Evolutionary conservation across 2,113 vertebrate genomes (phyloP), one percentile per base, ranked within the genome.

Genomic region (Mugil cephalus): DNA sequence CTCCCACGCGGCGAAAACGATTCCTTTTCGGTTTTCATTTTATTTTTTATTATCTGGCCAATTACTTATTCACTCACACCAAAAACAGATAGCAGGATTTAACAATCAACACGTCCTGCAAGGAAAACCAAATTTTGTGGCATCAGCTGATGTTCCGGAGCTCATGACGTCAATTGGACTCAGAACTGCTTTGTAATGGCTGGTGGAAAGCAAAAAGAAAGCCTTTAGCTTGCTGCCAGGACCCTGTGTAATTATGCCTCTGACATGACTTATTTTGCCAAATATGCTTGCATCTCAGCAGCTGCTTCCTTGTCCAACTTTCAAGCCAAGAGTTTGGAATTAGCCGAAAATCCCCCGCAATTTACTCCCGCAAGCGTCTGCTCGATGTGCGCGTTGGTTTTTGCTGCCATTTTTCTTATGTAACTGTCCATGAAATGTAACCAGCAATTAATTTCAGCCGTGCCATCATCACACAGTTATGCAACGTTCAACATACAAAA

Each of bases 251-350:
- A 78, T 80, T 79, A 70, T 71, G 77, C 72, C 54, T 59, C 58
- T 73, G 69, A 83, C 61, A 81, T 85, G 34, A 76, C 74, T 83
- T 77, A 78, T 80, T 89, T 78, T 64, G 63, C 30, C 80, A 58
- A 79, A 82, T 72, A 71, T 77, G 64, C 67, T 38, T 75, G 73
- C 45, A 70, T 85, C 72, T 58, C 62, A 81, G 79, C 90, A 89
- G 82, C 83, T 90, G 88, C 64, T 88, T 82, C 80, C 77, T 80
- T 53, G 63, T 75, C 53, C 55, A 24, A 56, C 54, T 74, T 61
- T 39, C 40, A 53, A 47, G 77, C 82, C 73, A 72, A 52, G 64
- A 59, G 42, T 59, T 48, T 14, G 24, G 50, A 65, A 60, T 80
- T 17, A 68, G 54, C 14, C 47, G 2, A 74, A 79, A 56, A 62